These are phyloP conservation scores for Eulemur rubriventer DNA, from an alignment of 2,797 vertebrate genomes.

Conservation along the genomic window DNA sequence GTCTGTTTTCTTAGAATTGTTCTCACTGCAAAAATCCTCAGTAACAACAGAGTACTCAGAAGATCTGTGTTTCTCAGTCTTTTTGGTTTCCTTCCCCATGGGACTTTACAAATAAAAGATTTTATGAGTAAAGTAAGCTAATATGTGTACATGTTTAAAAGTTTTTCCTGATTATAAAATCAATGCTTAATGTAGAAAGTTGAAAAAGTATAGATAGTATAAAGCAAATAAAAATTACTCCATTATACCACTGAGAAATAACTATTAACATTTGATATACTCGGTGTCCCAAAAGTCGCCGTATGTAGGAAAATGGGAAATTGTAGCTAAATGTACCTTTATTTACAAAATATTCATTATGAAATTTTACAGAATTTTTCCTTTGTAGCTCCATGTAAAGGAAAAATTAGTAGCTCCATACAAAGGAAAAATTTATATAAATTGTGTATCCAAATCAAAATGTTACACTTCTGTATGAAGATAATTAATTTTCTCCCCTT, in stretches of 20 bases:
- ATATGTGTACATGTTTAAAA: not conserved
- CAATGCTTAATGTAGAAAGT: not conserved
- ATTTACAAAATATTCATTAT: no score
- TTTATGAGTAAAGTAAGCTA: constrained; percentile 41
- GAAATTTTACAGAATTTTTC: no score
- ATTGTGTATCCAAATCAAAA: constrained; percentile 67
- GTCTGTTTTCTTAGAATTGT: constrained; percentile 28
- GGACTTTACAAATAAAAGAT: not conserved
- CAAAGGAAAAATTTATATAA: not conserved
- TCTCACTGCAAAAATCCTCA: not conserved
- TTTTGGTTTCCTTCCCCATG: not conserved
- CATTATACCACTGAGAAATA: not conserved
- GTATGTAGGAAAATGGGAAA: no score
- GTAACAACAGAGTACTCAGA: not conserved
- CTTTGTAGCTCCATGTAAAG: no score
- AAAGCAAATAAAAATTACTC: not conserved
- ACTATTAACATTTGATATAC: not conserved
- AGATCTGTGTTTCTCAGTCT: not conserved
- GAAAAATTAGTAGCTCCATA: no score
- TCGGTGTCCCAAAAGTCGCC: no score
- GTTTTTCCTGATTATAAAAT: not conserved
- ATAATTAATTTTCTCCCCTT: constrained; percentile 72
- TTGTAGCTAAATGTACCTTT: no score
- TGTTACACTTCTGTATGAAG: constrained; percentile 78
- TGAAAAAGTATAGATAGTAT: not conserved